phyloP scores from a whole-genome alignment of 2,888 invertebrate species.

The Tortrix viridana region DNA sequence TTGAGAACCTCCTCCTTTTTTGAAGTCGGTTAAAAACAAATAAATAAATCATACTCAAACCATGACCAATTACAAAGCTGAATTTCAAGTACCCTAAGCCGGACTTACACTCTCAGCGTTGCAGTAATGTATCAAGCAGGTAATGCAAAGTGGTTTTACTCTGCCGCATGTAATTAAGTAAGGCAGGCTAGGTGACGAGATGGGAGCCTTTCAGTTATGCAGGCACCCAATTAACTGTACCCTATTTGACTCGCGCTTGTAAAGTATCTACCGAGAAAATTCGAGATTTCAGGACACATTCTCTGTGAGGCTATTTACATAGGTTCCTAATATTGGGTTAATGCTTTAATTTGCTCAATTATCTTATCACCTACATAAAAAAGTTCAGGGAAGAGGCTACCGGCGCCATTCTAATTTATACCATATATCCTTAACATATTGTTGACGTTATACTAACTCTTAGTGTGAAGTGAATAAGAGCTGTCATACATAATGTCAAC shows the following conservation, averaged over 20 bases:
- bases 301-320: background rate
- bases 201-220: constrained; percentile 15
- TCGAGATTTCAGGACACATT: background rate
- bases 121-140: constrained; percentile 16
- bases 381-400: no score
- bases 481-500: no score
- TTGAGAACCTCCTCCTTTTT: no score
- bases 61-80: background rate
- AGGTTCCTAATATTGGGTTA: background rate
- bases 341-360: background rate
- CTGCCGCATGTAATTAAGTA: constrained; percentile 29
- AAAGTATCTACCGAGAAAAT: constrained; percentile 12
- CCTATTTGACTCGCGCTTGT: constrained; percentile 14
- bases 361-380: no score
- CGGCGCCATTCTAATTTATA: no score
- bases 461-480: no score
- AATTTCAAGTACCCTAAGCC: constrained; percentile 2
- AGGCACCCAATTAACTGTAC: constrained; percentile 23
- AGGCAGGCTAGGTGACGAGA: constrained; percentile 29
- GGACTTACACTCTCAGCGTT: constrained; percentile 8
- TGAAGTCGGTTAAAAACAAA: no score
- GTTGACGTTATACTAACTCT: no score
- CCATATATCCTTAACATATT: no score
- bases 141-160: constrained; percentile 32
- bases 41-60: no score